A percentile compares a stretch with the other conserved stretches of the same genome.
phyloP scores from a whole-genome alignment of 2,888 invertebrate genomes.

The Ectemnius cavifrons region DNA sequence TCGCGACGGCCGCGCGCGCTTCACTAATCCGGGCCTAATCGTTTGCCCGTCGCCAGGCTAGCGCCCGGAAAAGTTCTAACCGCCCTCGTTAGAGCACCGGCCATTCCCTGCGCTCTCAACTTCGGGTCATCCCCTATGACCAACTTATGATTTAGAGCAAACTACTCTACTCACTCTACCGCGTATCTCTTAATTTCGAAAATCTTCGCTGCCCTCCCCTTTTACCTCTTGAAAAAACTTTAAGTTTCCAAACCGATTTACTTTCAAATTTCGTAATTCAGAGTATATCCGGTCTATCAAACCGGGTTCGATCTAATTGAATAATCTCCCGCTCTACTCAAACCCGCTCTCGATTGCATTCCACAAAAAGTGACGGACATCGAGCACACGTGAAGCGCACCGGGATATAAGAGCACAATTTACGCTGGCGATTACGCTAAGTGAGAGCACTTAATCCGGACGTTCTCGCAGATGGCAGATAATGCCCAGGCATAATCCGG shows the following conservation, averaged over 20 bases:
- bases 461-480: constrained; percentile 12
- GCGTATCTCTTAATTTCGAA: too few relatives aligned
- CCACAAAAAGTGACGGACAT: background rate
- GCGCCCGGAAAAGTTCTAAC: constrained; percentile 48
- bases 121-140: too few relatives aligned
- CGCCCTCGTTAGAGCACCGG: constrained; percentile 36
- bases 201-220: too few relatives aligned
- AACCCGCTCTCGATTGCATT: background rate
- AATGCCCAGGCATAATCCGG: constrained; percentile 21
- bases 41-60: constrained; percentile 42
- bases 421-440: constrained; percentile 12
- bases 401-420: background rate
- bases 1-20: constrained; percentile 48
- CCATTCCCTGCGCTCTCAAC: background rate
- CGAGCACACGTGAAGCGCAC: background rate
- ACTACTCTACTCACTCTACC: too few relatives aligned
- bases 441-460: background rate
- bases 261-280: too few relatives aligned
- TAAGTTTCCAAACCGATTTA: too few relatives aligned
- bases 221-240: too few relatives aligned
- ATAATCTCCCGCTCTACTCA: background rate
- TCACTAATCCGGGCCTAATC: constrained; percentile 62
- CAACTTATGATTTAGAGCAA: constrained; percentile 8
- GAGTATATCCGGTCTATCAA: too few relatives aligned
- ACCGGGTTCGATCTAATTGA: background rate